Base-by-base conservation (phyloP, 2,113 vertebrate species). In the Pteropus alecto region DNA sequence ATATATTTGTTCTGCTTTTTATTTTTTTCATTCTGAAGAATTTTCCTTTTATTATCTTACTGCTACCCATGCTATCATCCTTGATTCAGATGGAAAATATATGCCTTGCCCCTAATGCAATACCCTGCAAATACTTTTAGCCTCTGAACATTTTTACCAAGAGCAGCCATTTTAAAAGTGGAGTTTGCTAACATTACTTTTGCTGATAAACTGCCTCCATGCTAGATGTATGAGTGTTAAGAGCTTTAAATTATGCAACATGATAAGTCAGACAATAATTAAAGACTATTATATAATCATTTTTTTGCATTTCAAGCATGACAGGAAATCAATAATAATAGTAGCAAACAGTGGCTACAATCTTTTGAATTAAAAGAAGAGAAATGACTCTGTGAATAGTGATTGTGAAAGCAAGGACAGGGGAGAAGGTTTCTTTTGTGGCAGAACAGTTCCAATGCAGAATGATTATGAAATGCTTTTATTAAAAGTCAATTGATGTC, bases 261-360 rank as follows among this genome's bases (percentile, higher is more conserved):
- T 68, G 74, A 91, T 43, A 94, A 77, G 46, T 73, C 26, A 76
- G 58, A 74, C 18, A 63, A 71, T 56, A 48, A 92, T 86, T 92
- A 84, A 60, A 61, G 77, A 77, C 51, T 93, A 83, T 90, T 92
- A 88, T n/a, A 82, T 77, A 10, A 84, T 79, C 67, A 94, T 91
- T 97, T 90, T 96, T 96, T 96, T 94, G 15, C 51, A 81, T 90
- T 95, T 90, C 51, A 90, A 35, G 54, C 87, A 70, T 51, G 16
- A 79, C 48, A 71, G 13, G 48, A 43, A 77, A 65, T 16, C 96
- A 70, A 87, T 78, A 90, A 95, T 81, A 78, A 81, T 84, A 43
- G 3, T 38, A 63, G n/a, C 83, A 38, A 97, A 90, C 14, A 38
- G 58, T 88, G 48, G 33, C n/a, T 70, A 73, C 43, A 76, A 81